Base-by-base conservation (phyloP, 1,140 invertebrate genomes). In the Drosophila littoralis region DNA sequence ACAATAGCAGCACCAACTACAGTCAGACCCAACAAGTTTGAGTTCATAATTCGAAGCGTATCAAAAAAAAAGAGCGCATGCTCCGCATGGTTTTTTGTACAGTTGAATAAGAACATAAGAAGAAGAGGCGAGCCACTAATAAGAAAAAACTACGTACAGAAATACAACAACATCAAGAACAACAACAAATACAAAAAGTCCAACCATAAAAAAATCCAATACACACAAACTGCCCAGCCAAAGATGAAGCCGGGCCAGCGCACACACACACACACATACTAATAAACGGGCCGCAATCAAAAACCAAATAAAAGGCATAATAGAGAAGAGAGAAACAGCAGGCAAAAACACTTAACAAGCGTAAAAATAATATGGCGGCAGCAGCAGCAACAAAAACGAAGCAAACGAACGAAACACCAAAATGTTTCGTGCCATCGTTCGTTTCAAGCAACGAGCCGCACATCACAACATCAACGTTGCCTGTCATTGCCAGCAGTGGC, bases 361-460 rank as follows among this genome's bases (percentile, higher is more conserved):
- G 61, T 79, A 77, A 75, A 88, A 89, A 83, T 89, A 88, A 88
- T 88, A 88, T 88, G 83, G 83, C 83, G 83, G 79, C 83, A 43
- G 50, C 45, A 59, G 35, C 60, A 65, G 43, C 46, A 75, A 64
- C 38, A 48, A 51, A 65, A 70, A 70, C 74, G 46, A 59, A 48
- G 40, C 35, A 13, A 35, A 55, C 38, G 48, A 54, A 61, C 42
- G 61, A 58, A 48, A 55, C 17, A 54, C 38, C 6, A 58, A 75
- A 71, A 54, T 59, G 60, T 64, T 60, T 71, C 67, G 52, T 71
- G 46, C 57, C 54, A 57, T 33, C 35, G 22, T 45, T 70, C 57
- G 57, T 43, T 59, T 43, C 33, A 28, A 50, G 28, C 52, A 50
- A 45, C 63, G 43, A 57, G 38, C 58, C 40, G 59, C 63, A 60